A percentile compares a stretch with the other conserved stretches of the same genome.
Evolutionary conservation across 2,113 vertebrate species (phyloP).

Genomic region (Crotophaga sulcirostris): DNA sequence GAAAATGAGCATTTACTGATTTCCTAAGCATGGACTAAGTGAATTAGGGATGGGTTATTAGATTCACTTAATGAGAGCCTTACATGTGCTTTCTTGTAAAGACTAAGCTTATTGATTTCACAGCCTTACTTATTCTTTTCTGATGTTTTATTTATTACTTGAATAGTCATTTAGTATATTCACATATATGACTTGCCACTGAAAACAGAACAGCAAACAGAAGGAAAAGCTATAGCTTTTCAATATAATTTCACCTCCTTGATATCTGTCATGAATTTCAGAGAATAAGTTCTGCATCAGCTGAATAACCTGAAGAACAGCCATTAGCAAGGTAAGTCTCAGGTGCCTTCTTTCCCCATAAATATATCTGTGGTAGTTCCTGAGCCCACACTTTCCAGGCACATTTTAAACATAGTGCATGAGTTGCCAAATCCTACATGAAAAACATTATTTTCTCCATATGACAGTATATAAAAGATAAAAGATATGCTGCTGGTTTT

Average conservation of each 20-base stretch:
- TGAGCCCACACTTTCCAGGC: not conserved
- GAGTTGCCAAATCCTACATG: not conserved
- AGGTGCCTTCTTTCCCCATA: not conserved
- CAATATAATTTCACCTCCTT: not conserved
- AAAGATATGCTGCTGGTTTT: not conserved
- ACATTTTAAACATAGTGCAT: not conserved
- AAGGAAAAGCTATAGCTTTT: not conserved
- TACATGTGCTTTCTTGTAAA: not conserved
- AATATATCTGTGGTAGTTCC: not conserved
- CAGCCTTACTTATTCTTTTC: not conserved
- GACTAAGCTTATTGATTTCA: not conserved
- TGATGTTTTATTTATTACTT: not conserved
- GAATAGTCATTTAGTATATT: not conserved
- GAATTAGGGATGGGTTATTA: not conserved
- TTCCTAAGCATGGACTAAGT: not conserved
- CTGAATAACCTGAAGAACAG: not conserved
- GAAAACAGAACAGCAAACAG: not conserved
- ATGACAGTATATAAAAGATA: not conserved
- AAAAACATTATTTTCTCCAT: not conserved
- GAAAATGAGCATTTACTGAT: not conserved
- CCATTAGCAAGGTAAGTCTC: not conserved
- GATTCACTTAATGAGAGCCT: not conserved
- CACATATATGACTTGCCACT: not conserved
- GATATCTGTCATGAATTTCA: not conserved
- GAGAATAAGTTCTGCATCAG: not conserved